These are phyloP conservation scores for Eucidaris tribuloides DNA, from an alignment of 35 echinoderm and acorn worm species.

Conservation along the genomic window DNA sequence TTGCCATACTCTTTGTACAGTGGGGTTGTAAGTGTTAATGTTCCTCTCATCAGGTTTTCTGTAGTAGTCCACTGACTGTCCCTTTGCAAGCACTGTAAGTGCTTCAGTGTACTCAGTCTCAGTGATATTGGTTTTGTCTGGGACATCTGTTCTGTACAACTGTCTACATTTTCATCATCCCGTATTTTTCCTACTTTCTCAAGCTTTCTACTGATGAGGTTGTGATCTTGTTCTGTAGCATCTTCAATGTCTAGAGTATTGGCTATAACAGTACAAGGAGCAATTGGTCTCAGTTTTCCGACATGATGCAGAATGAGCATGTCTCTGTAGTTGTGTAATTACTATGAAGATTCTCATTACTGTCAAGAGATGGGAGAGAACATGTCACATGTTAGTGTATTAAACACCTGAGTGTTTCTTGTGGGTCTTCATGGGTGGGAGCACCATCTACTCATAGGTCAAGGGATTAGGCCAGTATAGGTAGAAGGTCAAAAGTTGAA, in stretches of 20 bases:
- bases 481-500: too few species aligned
- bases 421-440: constrained; percentile 12
- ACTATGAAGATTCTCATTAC: constrained; percentile 42
- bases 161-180: not conserved
- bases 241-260: not conserved
- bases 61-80: constrained; percentile 30
- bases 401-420: constrained; percentile 18
- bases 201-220: not conserved
- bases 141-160: not conserved
- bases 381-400: constrained; percentile 65
- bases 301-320: constrained; percentile 42
- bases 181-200: not conserved
- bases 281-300: constrained; percentile 10
- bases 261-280: not conserved
- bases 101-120: constrained; percentile 3
- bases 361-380: constrained; percentile 13
- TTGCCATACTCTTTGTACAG: constrained; percentile 41
- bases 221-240: not conserved
- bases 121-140: not conserved
- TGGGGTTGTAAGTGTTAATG: constrained; percentile 38
- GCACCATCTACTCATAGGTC: too few species aligned
- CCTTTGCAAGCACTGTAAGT: not conserved
- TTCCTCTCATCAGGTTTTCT: constrained; percentile 34
- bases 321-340: constrained; percentile 38
- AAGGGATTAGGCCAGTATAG: too few species aligned